Conservation (phyloP, 2,113 vertebrate genomes). For the Vireo altiloquus region DNA sequence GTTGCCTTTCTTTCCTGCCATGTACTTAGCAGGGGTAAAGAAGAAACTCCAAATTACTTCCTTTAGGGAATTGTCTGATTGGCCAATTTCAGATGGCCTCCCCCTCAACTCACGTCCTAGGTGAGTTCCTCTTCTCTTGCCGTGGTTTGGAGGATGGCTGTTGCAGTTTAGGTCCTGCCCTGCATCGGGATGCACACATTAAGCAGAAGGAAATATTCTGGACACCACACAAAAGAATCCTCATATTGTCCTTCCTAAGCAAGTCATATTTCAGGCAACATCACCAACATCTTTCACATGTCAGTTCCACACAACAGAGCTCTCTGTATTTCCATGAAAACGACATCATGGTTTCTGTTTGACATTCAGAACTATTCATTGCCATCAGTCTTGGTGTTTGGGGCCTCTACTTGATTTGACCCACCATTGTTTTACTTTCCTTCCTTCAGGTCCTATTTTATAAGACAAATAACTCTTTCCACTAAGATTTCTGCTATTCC, state of each 20-base stretch:
- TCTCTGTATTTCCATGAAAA: not conserved
- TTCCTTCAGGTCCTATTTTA: not conserved
- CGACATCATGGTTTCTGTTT: accelerated
- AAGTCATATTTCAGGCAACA: not conserved
- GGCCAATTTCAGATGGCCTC: not conserved
- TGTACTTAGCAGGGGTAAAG: not conserved
- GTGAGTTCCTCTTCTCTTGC: not conserved
- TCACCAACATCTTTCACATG: not conserved
- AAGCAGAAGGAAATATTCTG: not conserved
- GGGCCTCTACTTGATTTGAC: not conserved
- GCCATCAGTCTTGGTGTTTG: not conserved
- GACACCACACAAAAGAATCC: not conserved
- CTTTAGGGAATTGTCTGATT: not conserved
- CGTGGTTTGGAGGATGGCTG: not conserved
- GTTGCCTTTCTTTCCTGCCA: not conserved
- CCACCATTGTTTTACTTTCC: not conserved
- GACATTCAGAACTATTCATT: not conserved
- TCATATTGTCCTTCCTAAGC: not conserved
- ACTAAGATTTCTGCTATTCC: not conserved
- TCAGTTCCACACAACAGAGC: not conserved
- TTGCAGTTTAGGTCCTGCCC: not conserved
- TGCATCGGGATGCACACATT: not conserved
- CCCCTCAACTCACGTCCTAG: not conserved
- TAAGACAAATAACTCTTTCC: not conserved
- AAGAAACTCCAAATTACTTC: not conserved